These are phyloP conservation scores for Dendroctonus ponderosae DNA, from an alignment of 1,140 invertebrate genomes.

Conservation along the genomic window DNA sequence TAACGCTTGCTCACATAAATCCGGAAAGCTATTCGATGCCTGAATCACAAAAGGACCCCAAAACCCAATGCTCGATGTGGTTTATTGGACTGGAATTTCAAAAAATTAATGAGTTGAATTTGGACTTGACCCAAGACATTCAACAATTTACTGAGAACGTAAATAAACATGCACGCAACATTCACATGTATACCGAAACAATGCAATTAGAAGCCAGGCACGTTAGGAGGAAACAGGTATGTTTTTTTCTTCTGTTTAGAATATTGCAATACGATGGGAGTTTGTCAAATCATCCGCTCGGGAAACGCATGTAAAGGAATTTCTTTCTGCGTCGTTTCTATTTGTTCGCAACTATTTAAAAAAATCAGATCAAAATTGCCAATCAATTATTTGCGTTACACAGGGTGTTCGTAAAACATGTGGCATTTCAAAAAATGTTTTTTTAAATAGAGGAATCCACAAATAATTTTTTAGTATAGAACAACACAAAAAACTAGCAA, in stretches of 20 bases:
- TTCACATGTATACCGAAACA: slow-evolving; percentile 81
- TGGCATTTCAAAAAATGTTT: too few relatives aligned
- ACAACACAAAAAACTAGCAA: not conserved
- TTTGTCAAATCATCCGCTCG: not conserved
- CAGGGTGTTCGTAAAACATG: too few relatives aligned
- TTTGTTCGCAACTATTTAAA: too few relatives aligned
- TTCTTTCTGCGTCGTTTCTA: too few relatives aligned
- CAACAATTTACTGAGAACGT: slow-evolving; percentile 81
- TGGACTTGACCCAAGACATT: slow-evolving; percentile 93
- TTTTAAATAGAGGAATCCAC: too few relatives aligned
- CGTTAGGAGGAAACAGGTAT: slow-evolving; percentile 71
- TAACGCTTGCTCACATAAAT: slow-evolving; percentile 92
- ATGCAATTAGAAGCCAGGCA: slow-evolving; percentile 85
- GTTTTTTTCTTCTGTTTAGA: slow-evolving; percentile 1
- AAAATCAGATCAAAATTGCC: too few relatives aligned
- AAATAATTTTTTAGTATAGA: too few relatives aligned
- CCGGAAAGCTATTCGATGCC: slow-evolving; percentile 75
- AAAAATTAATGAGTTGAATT: slow-evolving; percentile 81
- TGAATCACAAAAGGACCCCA: slow-evolving; percentile 48
- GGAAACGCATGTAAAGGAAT: too few relatives aligned
- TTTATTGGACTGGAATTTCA: slow-evolving; percentile 94
- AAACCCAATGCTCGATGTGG: slow-evolving; percentile 78
- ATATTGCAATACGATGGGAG: not conserved
- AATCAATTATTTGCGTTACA: too few relatives aligned
- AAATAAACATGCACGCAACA: slow-evolving; percentile 64